A percentile compares a stretch with the other conserved stretches of the same genome.
These are phyloP conservation scores for Cottus gobio DNA, from an alignment of 2,113 vertebrate genomes.

Conservation along the genomic window DNA sequence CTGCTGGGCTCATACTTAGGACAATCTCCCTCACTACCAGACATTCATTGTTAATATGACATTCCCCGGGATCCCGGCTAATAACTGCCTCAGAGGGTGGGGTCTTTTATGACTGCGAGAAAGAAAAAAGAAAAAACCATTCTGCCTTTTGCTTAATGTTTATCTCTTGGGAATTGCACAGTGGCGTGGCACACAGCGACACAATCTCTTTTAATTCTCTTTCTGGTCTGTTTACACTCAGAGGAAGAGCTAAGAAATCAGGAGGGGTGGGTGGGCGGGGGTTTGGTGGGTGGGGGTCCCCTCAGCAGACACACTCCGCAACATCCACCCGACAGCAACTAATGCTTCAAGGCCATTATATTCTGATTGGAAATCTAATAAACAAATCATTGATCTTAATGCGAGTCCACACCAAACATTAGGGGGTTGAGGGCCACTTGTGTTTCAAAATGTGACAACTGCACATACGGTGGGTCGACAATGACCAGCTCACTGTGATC, in stretches of 20 bases:
- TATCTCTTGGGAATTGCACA: constrained; percentile 82
- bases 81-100: constrained; percentile 83
- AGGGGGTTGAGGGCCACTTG: constrained; percentile 29
- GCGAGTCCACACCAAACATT: constrained; percentile 40
- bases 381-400: constrained; percentile 75
- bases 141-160: constrained; percentile 86
- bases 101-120: constrained; percentile 78
- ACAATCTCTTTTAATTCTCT: constrained; percentile 75
- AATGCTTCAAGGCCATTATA: constrained; percentile 59
- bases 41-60: constrained; percentile 84
- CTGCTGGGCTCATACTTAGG: constrained; percentile 81
- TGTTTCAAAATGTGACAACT: constrained; percentile 33
- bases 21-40: constrained; percentile 85
- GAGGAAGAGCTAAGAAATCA: constrained; percentile 56
- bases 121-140: constrained; percentile 63
- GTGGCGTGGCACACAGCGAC: constrained; percentile 71
- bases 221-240: constrained; percentile 81
- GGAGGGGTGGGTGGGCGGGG: constrained; percentile 11
- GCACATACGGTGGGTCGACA: constrained; percentile 13
- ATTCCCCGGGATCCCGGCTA: constrained; percentile 80
- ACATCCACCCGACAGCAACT: constrained; percentile 54
- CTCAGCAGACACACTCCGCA: constrained; percentile 40
- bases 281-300: background rate
- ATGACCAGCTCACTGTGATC: constrained; percentile 25
- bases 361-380: constrained; percentile 73